Evolutionary conservation across 2,888 invertebrate genomes (phyloP).

Genomic region (Quadroppia sp.): DNA sequence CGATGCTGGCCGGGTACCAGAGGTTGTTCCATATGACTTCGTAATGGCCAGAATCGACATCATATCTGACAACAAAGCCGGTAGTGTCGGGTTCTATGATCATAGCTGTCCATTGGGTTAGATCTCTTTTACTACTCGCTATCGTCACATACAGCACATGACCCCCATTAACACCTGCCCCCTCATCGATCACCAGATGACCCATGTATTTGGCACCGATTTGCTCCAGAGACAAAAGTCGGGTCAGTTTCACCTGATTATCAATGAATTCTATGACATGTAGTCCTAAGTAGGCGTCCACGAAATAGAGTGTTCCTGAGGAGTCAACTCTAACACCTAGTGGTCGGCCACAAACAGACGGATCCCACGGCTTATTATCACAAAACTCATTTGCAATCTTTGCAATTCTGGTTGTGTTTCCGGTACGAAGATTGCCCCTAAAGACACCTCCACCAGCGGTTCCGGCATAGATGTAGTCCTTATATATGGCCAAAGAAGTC

Average conservation of each 20-base stretch:
- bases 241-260: constrained; percentile 39
- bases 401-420: constrained; percentile 39
- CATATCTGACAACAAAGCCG: constrained; percentile 46
- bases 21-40: constrained; percentile 40
- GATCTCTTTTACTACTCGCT: constrained; percentile 39
- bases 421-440: constrained; percentile 41
- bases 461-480: constrained; percentile 42
- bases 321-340: constrained; percentile 39
- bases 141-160: constrained; percentile 39
- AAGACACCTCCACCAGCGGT: constrained; percentile 41
- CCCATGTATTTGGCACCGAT: constrained; percentile 42
- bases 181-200: constrained; percentile 39
- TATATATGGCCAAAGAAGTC: constrained; percentile 39
- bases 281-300: constrained; percentile 39
- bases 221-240: constrained; percentile 39
- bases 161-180: constrained; percentile 30
- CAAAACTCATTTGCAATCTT: constrained; percentile 39
- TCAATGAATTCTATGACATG: constrained; percentile 37
- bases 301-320: constrained; percentile 35
- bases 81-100: constrained; percentile 44
- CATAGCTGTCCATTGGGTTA: constrained; percentile 44
- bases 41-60: constrained; percentile 43
- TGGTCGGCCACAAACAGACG: constrained; percentile 40
- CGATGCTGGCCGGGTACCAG: constrained; percentile 41
- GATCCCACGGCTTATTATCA: constrained; percentile 40